These are phyloP conservation scores for Synanthedon formicaeformis DNA, from an alignment of 2,888 invertebrate species.

Conservation along the genomic window DNA sequence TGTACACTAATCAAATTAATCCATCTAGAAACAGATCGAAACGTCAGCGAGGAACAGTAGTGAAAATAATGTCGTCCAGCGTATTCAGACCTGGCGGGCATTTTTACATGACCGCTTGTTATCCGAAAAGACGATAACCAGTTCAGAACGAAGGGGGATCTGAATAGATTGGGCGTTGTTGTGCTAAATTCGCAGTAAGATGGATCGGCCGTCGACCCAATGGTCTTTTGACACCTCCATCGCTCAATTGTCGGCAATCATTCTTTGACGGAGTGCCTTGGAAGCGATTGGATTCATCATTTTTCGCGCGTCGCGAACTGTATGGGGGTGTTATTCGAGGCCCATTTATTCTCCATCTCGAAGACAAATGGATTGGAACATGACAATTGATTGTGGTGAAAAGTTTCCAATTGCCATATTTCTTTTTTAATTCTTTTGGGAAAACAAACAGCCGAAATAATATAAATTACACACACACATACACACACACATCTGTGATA, in stretches of 20 bases:
- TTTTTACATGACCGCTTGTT: too few relatives aligned
- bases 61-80: conserved; percentile 60
- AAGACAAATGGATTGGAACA: conserved; percentile 9
- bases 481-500: too few relatives aligned
- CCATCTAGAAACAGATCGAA: conserved; percentile 68
- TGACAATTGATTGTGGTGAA: conserved; percentile 10
- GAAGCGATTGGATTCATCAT: conserved; percentile 54
- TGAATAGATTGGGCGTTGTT: conserved; percentile 21
- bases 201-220: conserved; percentile 54
- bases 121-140: too few relatives aligned
- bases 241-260: conserved; percentile 60
- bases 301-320: conserved; percentile 30
- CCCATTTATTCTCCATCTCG: conserved; percentile 7
- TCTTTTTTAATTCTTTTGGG: too few relatives aligned
- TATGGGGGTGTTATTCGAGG: conserved; percentile 6
- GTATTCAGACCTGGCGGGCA: conserved; percentile 14
- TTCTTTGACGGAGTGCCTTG: conserved; percentile 50
- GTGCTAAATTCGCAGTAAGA: conserved; percentile 47
- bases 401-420: too few relatives aligned
- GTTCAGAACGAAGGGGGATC: conserved; percentile 12
- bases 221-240: conserved; percentile 59
- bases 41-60: conserved; percentile 57
- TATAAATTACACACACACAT: too few relatives aligned
- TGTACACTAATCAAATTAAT: conserved; percentile 65
- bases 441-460: too few relatives aligned